These are phyloP conservation scores for Heliothis subflexa DNA, from an alignment of 1,140 invertebrate species.

Conservation along the genomic window DNA sequence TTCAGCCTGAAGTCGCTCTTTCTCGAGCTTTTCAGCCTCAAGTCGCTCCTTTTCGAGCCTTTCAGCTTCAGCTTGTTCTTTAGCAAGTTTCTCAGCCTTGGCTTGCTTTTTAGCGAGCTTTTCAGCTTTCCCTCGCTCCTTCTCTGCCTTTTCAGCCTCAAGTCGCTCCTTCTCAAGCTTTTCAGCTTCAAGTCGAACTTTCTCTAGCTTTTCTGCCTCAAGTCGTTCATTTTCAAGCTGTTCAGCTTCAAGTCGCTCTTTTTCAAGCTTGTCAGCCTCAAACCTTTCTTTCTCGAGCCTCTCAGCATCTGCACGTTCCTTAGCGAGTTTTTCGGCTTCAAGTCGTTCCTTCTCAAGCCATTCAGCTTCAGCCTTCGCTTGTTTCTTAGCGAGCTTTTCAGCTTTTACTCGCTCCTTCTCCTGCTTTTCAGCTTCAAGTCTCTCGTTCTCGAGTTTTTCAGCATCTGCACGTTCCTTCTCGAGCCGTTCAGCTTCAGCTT, in stretches of 20 bases:
- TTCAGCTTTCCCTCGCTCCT: neutral
- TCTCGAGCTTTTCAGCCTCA: slow-evolving; percentile 48
- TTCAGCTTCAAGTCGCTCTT: slow-evolving; percentile 53
- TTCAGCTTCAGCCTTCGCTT: slow-evolving; percentile 45
- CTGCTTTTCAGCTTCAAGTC: neutral
- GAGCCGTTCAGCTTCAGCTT: slow-evolving; percentile 1
- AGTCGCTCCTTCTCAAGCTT: slow-evolving; percentile 49
- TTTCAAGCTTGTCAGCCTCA: slow-evolving; percentile 58
- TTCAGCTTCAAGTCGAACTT: neutral
- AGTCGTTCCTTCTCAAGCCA: neutral
- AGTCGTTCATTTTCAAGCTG: slow-evolving; percentile 52
- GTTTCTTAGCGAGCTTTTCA: slow-evolving; percentile 52
- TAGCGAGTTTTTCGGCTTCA: neutral
- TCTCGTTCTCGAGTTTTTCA: slow-evolving; percentile 52
- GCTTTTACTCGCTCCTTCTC: slow-evolving; percentile 37
- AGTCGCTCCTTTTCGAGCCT: neutral
- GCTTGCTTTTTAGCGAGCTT: slow-evolving; percentile 53
- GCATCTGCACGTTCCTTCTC: slow-evolving; percentile 17
- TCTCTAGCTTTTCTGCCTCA: slow-evolving; percentile 38
- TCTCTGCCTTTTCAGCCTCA: slow-evolving; percentile 22
- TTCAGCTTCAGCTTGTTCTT: slow-evolving; percentile 11
- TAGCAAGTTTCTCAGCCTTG: slow-evolving; percentile 27
- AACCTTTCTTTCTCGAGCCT: slow-evolving; percentile 54
- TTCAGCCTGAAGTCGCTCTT: slow-evolving; percentile 42
- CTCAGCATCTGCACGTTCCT: slow-evolving; percentile 29